phyloP scores from a whole-genome alignment of 1,140 invertebrate genomes.

The Heliconius melpomene region DNA sequence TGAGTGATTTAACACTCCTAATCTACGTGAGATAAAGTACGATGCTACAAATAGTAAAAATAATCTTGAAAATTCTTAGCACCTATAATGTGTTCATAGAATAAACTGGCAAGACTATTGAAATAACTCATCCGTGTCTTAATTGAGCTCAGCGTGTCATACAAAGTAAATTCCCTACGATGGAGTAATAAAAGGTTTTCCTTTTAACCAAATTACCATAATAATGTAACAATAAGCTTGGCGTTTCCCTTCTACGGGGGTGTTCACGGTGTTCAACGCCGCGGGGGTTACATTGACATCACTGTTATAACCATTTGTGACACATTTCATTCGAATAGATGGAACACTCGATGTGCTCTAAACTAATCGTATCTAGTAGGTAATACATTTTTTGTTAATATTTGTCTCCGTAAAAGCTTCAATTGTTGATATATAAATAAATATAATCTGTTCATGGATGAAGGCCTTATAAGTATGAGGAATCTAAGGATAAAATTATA shows the following conservation, averaged over 20 bases:
- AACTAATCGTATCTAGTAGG: too few relatives aligned
- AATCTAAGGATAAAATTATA: too few relatives aligned
- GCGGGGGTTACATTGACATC: conserved; percentile 27
- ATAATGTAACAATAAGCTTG: conserved; percentile 22
- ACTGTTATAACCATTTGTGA: neutral
- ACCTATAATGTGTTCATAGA: neutral
- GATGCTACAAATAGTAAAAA: neutral
- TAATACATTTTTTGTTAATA: too few relatives aligned
- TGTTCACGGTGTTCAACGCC: conserved; percentile 16
- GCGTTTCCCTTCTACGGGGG: conserved; percentile 1
- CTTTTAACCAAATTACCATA: conserved; percentile 31
- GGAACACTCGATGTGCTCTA: neutral
- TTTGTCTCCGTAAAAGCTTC: too few relatives aligned
- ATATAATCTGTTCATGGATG: too few relatives aligned
- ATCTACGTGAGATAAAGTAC: neutral
- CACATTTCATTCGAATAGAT: neutral
- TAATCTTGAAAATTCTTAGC: neutral
- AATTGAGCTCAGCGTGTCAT: conserved; percentile 38
- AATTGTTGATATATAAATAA: too few relatives aligned
- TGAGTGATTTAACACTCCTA: too few relatives aligned
- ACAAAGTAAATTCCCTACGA: conserved; percentile 25
- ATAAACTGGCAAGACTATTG: neutral
- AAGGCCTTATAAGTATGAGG: too few relatives aligned
- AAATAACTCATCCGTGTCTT: conserved; percentile 21
- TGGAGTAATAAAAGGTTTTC: conserved; percentile 26